Evolutionary conservation across 2,888 invertebrate genomes (phyloP).

Genomic region (Coleophora deauratella): DNA sequence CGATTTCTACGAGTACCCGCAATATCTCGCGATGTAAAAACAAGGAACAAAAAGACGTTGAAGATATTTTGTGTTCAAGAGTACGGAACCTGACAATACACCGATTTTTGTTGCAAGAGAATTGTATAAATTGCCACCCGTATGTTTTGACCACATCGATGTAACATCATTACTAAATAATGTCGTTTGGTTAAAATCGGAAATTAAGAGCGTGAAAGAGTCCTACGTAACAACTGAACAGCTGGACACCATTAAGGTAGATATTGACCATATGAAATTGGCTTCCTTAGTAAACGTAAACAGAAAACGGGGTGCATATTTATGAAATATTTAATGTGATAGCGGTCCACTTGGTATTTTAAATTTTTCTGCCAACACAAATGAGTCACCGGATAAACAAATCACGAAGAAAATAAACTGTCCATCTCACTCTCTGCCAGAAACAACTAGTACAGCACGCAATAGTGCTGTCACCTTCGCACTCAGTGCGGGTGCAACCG

Average conservation of each 20-base stretch:
- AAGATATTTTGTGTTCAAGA: background rate
- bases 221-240: background rate
- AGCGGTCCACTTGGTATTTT: slow-evolving; percentile 4
- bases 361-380: no score
- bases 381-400: no score
- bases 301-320: background rate
- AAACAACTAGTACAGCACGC: no score
- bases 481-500: no score
- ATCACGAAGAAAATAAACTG: no score
- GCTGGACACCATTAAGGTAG: background rate
- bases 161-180: slow-evolving; percentile 1
- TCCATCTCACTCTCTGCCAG: no score
- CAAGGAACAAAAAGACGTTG: slow-evolving; percentile 2
- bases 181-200: background rate
- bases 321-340: background rate
- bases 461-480: no score
- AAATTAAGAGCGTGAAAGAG: background rate
- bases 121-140: background rate
- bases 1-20: background rate
- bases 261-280: background rate
- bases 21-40: slow-evolving; percentile 1
- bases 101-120: background rate
- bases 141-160: no score
- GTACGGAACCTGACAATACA: background rate
- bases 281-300: slow-evolving; percentile 1